phyloP scores from a whole-genome alignment of 2,888 invertebrate genomes.

The Campoplex nolae region DNA sequence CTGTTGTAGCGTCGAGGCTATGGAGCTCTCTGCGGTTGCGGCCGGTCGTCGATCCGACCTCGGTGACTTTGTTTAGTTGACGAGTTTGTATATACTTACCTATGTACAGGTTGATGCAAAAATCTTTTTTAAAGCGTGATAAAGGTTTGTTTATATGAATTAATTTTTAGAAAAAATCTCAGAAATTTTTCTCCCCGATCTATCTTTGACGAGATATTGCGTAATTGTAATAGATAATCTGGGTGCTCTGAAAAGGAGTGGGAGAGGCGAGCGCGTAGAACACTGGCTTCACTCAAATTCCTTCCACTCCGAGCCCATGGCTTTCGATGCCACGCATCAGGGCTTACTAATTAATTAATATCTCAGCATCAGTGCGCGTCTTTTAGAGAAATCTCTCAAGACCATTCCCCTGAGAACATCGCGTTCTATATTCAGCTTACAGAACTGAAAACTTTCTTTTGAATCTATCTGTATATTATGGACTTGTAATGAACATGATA shows the following conservation, averaged over 20 bases:
- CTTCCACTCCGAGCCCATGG: too few relatives aligned
- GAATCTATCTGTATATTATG: neutral
- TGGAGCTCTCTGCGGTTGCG: constrained; percentile 22
- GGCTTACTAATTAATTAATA: neutral
- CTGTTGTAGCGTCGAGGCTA: constrained; percentile 12
- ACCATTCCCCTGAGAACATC: neutral
- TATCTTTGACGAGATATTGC: neutral
- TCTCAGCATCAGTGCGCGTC: neutral
- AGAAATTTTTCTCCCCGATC: neutral
- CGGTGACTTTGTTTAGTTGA: constrained; percentile 47
- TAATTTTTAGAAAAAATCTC: neutral
- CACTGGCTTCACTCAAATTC: too few relatives aligned
- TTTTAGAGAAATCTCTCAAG: neutral
- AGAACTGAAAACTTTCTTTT: neutral
- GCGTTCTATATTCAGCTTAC: neutral
- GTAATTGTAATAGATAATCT: too few relatives aligned
- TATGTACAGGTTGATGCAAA: neutral
- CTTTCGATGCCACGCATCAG: too few relatives aligned
- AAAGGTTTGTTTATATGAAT: neutral
- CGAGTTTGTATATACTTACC: constrained; percentile 22
- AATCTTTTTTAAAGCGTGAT: neutral
- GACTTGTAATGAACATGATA: neutral
- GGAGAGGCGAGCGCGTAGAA: too few relatives aligned
- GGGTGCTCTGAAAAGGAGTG: too few relatives aligned
- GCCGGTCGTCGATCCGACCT: constrained; percentile 58